Percentiles rank a stretch among this genome's conserved stretches.
These are phyloP conservation scores for Cheilosia urbana DNA, from an alignment of 2,888 invertebrate species.

Conservation along the genomic window DNA sequence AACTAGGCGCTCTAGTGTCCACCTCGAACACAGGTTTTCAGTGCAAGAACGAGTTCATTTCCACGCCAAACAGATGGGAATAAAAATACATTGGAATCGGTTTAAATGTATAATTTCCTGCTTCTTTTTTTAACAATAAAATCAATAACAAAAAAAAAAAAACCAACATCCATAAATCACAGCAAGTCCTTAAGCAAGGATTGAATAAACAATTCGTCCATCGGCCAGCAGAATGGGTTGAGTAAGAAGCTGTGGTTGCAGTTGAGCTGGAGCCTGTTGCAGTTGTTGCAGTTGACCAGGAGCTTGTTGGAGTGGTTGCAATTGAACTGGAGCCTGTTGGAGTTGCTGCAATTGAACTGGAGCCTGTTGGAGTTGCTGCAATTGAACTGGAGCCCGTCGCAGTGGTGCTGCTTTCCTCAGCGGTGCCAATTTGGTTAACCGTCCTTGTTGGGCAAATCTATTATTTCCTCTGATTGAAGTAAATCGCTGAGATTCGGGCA, in stretches of 20 bases:
- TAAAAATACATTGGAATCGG: too few species aligned
- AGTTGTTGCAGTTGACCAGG: background rate
- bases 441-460: constrained; percentile 25
- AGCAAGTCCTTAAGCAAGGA: constrained; percentile 16
- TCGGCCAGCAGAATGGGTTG: constrained; percentile 51
- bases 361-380: background rate
- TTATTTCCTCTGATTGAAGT: constrained; percentile 23
- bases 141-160: background rate
- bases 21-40: too few species aligned
- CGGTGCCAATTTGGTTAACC: background rate
- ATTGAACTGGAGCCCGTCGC: constrained; percentile 1
- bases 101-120: background rate
- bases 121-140: background rate
- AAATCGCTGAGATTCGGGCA: constrained; percentile 36
- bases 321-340: too few species aligned
- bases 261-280: constrained; percentile 1
- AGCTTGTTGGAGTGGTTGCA: too few species aligned
- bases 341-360: background rate
- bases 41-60: too few species aligned
- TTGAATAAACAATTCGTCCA: constrained; percentile 53
- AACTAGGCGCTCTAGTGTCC: too few species aligned
- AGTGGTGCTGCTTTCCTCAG: constrained; percentile 18
- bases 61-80: too few species aligned
- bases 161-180: background rate
- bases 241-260: constrained; percentile 14